Evolutionary conservation across 2,888 invertebrate genomes (phyloP), one percentile per base, ranked within the genome.

Genomic region (Sicus ferrugineus): DNA sequence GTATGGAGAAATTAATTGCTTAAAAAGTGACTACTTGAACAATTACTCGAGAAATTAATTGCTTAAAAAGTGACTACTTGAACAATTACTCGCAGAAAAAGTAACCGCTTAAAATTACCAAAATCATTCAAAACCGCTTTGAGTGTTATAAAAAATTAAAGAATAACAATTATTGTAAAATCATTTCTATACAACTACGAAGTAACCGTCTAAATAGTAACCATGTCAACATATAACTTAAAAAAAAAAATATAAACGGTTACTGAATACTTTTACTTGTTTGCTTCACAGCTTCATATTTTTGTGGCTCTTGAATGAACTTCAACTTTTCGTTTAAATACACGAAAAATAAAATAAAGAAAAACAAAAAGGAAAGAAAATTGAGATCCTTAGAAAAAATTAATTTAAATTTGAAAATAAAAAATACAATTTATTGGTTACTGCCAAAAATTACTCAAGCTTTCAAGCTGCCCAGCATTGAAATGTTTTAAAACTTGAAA

Each of bases 331-430:
- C 21, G 59, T 54, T 58, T 28, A 11, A 42, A 34, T 31, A 69
- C 66, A 67, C 21, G 26, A 67, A 68, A 70, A 28, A 63, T 23
- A n/a, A 61, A 52, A 63, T 42, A 19, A 62, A 67, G 61, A 19
- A n/a, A 28, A 19, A 26, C 16, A 50, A 58, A 59, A 67, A 21
- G 38, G 28, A 26, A 67, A 48, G 52, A 54, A 62, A 65, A 58
- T 62, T 71, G 50, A 69, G 64, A 67, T 69, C 56, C 56, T 67
- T 48, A 52, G 56, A 56, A 30, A 71, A 9, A 26, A 16, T 46
- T 46, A 54, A 54, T 54, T 54, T 26, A 28, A 54, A 28, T 52
- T 11, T 9, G 2, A 30, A 16, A 42, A 46, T 11, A 5, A 46
- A 31, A 66, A 56, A 67, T 54, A 28, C 2, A 54, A 9, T n/a